Conservation (phyloP, 2,888 invertebrate genomes). For the Endotricha flammealis region DNA sequence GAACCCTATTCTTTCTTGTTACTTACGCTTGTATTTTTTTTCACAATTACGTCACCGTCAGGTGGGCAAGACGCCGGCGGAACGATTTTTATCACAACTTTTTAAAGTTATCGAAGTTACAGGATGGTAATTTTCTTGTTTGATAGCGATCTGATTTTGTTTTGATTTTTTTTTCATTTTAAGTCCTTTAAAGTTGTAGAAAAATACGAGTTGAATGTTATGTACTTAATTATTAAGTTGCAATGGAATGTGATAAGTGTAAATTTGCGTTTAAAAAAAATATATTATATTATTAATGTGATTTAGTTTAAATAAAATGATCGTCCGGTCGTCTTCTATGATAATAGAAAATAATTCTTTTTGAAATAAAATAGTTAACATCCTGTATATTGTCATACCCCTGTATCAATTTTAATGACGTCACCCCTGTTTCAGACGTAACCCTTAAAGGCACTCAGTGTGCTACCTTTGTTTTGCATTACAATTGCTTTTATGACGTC, state of each 20-base stretch:
- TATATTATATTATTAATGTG: no score
- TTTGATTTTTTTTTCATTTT: background rate
- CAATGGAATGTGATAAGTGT: no score
- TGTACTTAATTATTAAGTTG: no score
- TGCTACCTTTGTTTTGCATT: background rate
- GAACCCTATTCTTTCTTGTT: slow-evolving; percentile 9
- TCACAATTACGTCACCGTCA: slow-evolving; percentile 59
- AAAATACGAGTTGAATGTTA: no score
- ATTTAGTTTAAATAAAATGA: no score
- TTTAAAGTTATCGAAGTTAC: slow-evolving; percentile 43
- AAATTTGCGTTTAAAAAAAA: no score
- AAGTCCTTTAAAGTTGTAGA: background rate
- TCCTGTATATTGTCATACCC: slow-evolving; percentile 39
- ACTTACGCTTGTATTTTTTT: slow-evolving; percentile 39
- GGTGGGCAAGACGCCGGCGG: slow-evolving; percentile 53
- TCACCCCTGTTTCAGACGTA: slow-evolving; percentile 41
- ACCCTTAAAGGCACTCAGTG: slow-evolving; percentile 34
- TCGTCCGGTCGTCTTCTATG: no score
- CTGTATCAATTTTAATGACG: slow-evolving; percentile 63
- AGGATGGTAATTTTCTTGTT: slow-evolving; percentile 31
- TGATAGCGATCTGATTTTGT: slow-evolving; percentile 1
- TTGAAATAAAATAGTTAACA: no score
- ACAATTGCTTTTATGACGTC: background rate
- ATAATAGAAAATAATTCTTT: background rate
- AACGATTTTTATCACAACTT: slow-evolving; percentile 38